These are phyloP conservation scores for Ammospiza nelsoni DNA, from an alignment of 2,113 vertebrate species.

Conservation along the genomic window DNA sequence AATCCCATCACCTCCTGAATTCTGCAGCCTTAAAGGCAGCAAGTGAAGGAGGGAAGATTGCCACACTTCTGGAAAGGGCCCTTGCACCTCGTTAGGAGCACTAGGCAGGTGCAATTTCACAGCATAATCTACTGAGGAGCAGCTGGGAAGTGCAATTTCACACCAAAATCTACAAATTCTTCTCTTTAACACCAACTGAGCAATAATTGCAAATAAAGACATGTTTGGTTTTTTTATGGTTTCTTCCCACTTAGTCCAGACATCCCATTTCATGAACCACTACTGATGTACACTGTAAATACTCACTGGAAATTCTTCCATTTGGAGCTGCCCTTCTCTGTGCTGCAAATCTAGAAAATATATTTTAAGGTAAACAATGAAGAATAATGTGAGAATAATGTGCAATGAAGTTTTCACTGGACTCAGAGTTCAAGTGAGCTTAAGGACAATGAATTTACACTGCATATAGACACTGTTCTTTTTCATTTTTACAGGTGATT, in stretches of 20 bases:
- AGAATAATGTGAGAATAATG: not conserved
- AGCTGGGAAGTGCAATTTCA: not conserved
- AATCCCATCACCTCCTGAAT: not conserved
- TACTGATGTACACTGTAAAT: not conserved
- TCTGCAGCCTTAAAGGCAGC: not conserved
- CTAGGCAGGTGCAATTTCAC: not conserved
- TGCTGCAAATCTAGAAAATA: slow-evolving; percentile 83
- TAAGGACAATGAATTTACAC: not conserved
- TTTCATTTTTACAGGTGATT: not conserved
- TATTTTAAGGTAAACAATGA: slow-evolving; percentile 18
- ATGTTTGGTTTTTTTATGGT: not conserved
- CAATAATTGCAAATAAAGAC: not conserved
- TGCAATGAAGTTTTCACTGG: not conserved
- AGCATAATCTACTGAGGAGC: not conserved
- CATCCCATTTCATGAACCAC: not conserved
- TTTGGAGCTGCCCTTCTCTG: slow-evolving; percentile 88
- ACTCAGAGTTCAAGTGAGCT: not conserved
- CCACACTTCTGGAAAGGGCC: not conserved
- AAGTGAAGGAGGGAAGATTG: not conserved
- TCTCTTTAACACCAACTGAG: not conserved
- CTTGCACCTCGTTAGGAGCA: not conserved
- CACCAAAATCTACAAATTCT: not conserved
- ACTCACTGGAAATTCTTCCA: slow-evolving; percentile 88
- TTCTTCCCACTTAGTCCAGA: not conserved
- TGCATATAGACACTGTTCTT: not conserved